These are phyloP conservation scores for Hydractinia echinata DNA, from an alignment of 30 jellyfish, hydroid and myxozoan genomes.

Conservation along the genomic window DNA sequence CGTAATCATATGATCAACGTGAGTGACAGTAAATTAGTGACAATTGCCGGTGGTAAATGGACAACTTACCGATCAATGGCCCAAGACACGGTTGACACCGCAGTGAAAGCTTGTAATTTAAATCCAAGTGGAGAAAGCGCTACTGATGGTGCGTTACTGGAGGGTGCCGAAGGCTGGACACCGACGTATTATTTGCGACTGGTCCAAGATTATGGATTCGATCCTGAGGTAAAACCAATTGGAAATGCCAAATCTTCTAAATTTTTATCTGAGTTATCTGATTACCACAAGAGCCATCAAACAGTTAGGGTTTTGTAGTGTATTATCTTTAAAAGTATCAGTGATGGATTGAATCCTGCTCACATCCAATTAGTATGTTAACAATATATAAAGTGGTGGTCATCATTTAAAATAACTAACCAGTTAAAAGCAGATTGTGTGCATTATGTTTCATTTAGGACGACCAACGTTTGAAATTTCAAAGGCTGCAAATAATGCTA, in stretches of 20 bases:
- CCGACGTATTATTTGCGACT: slow-evolving; percentile 62
- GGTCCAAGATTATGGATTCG: slow-evolving; percentile 85
- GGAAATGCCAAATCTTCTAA: too few relatives aligned
- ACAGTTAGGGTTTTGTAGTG: too few relatives aligned
- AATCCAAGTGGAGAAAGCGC: slow-evolving; percentile 21
- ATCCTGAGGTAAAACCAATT: slow-evolving; percentile 55
- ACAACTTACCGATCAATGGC: slow-evolving; percentile 99
- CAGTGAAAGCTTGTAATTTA: slow-evolving; percentile 35
- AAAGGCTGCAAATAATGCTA: not conserved
- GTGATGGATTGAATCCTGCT: too few relatives aligned
- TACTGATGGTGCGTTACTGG: slow-evolving; percentile 63
- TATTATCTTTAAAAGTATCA: too few relatives aligned
- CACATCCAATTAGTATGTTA: too few relatives aligned
- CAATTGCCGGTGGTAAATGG: slow-evolving; percentile 99
- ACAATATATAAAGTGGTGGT: too few relatives aligned
- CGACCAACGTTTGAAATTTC: too few relatives aligned
- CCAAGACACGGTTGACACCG: slow-evolving; percentile 81
- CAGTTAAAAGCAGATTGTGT: too few relatives aligned
- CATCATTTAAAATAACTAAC: too few relatives aligned
- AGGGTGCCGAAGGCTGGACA: slow-evolving; percentile 97
- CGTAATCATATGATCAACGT: slow-evolving; percentile 87
- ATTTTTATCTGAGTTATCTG: too few relatives aligned
- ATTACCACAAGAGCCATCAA: too few relatives aligned
- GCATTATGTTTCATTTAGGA: too few relatives aligned
- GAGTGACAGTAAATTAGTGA: slow-evolving; percentile 60